Percentiles rank a stretch among this genome's conserved stretches.
These are phyloP conservation scores for Spinibarbus caldwelli DNA, from an alignment of 2,797 vertebrate genomes.

Conservation along the genomic window DNA sequence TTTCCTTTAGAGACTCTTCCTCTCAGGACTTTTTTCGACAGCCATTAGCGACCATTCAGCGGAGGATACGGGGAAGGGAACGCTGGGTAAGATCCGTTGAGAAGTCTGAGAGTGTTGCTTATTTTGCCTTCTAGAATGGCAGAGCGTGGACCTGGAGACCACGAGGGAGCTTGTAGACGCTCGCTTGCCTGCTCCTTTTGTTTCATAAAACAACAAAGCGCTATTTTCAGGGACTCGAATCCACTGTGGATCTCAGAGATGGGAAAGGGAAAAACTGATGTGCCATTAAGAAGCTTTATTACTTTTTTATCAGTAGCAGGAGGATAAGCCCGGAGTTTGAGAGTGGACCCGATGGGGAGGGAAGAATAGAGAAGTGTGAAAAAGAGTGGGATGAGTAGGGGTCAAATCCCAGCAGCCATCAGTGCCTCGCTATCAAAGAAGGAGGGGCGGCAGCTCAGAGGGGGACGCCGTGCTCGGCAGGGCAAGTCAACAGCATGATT, in stretches of 20 bases:
- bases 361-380: constrained; percentile 44
- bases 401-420: constrained; percentile 56
- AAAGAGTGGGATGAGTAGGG: constrained; percentile 40
- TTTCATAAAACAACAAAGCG: constrained; percentile 72
- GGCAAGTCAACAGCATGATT: constrained; percentile 51
- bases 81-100: not conserved
- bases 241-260: constrained; percentile 64
- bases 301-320: constrained; percentile 81
- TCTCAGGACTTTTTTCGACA: constrained; percentile 14
- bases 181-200: constrained; percentile 61
- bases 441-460: constrained; percentile 31
- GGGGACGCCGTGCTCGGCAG: constrained; percentile 28
- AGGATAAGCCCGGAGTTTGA: constrained; percentile 67
- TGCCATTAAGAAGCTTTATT: constrained; percentile 79
- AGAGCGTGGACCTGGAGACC: constrained; percentile 34
- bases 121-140: constrained; percentile 4
- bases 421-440: constrained; percentile 58
- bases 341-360: constrained; percentile 54
- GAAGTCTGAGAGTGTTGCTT: constrained; percentile 41
- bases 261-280: constrained; percentile 65
- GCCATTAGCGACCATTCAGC: constrained; percentile 33
- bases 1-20: constrained; percentile 13
- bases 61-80: not conserved
- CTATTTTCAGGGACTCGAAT: constrained; percentile 74
- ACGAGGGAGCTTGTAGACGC: not conserved